These are phyloP conservation scores for Saimiri boliviensis DNA, from an alignment of 2,113 vertebrate species.

Conservation along the genomic window DNA sequence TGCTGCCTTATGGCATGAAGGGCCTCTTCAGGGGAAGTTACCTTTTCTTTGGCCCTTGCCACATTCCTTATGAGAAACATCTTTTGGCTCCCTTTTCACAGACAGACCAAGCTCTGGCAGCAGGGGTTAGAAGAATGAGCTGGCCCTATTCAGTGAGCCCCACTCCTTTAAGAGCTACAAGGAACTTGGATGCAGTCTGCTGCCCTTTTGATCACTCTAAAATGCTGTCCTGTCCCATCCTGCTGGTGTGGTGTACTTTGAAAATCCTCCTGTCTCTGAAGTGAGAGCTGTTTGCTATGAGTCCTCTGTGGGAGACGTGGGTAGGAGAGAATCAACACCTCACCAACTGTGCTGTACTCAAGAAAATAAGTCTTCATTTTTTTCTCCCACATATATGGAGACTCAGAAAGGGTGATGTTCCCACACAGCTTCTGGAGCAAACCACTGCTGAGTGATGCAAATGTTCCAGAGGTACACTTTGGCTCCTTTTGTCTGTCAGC, in stretches of 20 bases:
- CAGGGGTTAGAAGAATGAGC: not conserved
- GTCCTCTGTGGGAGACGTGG: not conserved
- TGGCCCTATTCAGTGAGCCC: not conserved
- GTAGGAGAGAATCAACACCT: not conserved
- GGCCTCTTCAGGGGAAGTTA: not conserved
- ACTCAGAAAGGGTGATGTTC: not conserved
- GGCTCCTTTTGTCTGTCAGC: not conserved
- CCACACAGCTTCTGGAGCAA: not conserved
- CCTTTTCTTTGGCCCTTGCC: not conserved
- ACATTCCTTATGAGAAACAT: not conserved
- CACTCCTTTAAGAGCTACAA: not conserved
- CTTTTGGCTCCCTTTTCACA: not conserved
- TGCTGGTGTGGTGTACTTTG: not conserved
- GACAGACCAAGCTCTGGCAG: not conserved
- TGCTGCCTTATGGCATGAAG: not conserved
- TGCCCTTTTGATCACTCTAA: not conserved
- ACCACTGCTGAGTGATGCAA: not conserved
- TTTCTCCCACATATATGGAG: not conserved
- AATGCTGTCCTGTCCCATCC: not conserved
- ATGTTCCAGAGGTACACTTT: not conserved
- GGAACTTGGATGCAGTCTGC: not conserved
- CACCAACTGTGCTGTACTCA: not conserved
- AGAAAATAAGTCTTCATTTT: not conserved
- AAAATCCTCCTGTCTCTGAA: not conserved
- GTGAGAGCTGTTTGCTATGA: not conserved